Base-by-base conservation (phyloP, 2,888 invertebrate genomes). In the Rhogogaster chlorosoma region DNA sequence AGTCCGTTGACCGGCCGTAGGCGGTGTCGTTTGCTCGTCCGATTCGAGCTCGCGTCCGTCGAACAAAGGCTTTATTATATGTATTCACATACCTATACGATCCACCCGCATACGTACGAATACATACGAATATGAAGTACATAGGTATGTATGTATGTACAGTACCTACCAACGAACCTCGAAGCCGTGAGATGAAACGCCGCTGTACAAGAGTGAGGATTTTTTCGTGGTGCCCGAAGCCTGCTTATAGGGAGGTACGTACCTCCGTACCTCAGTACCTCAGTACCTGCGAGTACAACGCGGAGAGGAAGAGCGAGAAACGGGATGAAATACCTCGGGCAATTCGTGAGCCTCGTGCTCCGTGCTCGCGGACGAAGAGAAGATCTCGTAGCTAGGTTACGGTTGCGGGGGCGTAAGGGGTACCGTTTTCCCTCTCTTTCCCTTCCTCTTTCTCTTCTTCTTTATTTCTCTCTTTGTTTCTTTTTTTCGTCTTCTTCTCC, bases 231-330 rank as follows among this genome's bases (percentile, higher is more conserved):
- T 83, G 38, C 57, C 36, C 32, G 42, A 75, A 85, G 89, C 89
- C 90, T 88, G 88, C 89, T 90, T 86, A 89, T 89, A 89, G 88
- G 89, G 88, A 89, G 87, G 84, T 87, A 22, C 22, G 42, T 42
- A 38, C 42, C 12, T 42, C 10, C 22, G 22, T 75, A 75, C 26
- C n/a, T 61, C 26, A 2, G 26, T 77, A 49, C 75, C 75, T 77
- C 38, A 3, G 45, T 77, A 53, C 38, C 18, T 77, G 10, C 6
- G 29, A 32, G 67, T 29, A 32, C 9, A 38, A 42, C 38, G 38
- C 10, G 42, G 22, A 73, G 38, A 42, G 73, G n/a, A 38, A 73
- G 38, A 36, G 38, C 12, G 29, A 45, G 36, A 45, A 45, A 70
- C 29, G 53, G 67, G 64, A 45, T 29, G 83, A 67, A 80, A 36